A percentile compares a stretch with the other conserved stretches of the same genome.
These are phyloP conservation scores for Xestia ashworthii DNA, from an alignment of 2,888 invertebrate genomes.

Conservation along the genomic window DNA sequence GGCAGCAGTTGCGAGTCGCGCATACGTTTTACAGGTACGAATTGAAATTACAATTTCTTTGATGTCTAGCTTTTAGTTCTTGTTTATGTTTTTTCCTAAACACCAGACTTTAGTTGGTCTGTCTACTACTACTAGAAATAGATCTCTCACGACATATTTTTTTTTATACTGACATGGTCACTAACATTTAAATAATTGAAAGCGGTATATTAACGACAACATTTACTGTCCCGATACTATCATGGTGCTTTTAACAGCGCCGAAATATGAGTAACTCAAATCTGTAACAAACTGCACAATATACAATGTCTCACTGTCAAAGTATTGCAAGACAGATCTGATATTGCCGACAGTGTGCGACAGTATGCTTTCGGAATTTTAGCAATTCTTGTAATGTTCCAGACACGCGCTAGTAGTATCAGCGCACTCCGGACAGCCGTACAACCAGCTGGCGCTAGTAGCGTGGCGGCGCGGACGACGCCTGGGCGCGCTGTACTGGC, in stretches of 20 bases:
- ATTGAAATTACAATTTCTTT: not conserved
- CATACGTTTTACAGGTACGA: conserved; percentile 94
- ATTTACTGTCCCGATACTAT: too few species aligned
- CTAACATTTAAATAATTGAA: too few species aligned
- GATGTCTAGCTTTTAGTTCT: not conserved
- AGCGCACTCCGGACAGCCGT: conserved; percentile 96
- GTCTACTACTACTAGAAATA: too few species aligned
- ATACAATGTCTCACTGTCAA: not conserved
- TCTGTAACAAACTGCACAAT: not conserved
- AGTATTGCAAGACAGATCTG: not conserved
- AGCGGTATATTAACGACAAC: too few species aligned
- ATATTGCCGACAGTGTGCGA: too few species aligned
- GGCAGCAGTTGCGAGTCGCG: conserved; percentile 95
- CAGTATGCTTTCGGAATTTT: too few species aligned
- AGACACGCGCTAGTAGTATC: conserved; percentile 94
- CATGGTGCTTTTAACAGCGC: too few species aligned
- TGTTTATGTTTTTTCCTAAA: not conserved
- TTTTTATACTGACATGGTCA: too few species aligned
- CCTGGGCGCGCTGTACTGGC: conserved; percentile 96
- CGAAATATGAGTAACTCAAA: too few species aligned
- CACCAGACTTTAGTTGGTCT: too few species aligned
- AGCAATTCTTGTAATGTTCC: conserved; percentile 9
- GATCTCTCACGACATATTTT: too few species aligned
- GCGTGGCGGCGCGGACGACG: conserved; percentile 95
- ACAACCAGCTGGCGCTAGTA: conserved; percentile 96